Base-by-base conservation (phyloP, 1,140 invertebrate genomes). In the Plutomurus gul region DNA sequence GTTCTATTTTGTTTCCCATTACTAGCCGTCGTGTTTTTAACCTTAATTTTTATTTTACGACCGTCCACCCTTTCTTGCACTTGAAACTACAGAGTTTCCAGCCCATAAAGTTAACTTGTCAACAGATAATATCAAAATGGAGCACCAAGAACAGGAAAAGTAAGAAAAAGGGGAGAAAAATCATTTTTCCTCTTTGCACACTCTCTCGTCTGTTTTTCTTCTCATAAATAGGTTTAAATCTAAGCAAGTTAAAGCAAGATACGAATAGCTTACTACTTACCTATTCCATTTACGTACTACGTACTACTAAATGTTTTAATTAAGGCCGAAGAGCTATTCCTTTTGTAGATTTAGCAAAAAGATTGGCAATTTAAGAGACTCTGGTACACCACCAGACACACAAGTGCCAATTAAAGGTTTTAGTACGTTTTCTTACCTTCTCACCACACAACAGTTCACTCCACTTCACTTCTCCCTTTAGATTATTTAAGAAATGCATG, bases 1-100 rank as follows among this genome's bases (percentile, higher is more conserved):
- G n/a, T n/a, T n/a, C n/a, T n/a, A n/a, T n/a, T n/a, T n/a, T n/a
- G n/a, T n/a, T n/a, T n/a, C n/a, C n/a, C 25, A 30, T 30, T 65
- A 65, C 36, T 65, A 65, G 56, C 56, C 56, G n/a, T n/a, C n/a
- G 56, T 33, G 56, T 30, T 65, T 65, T 65, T 65, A 65, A 65
- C 56, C 56, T 30, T 30, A 65, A 65, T 65, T 65, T 65, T 65
- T 65, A 65, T 33, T 65, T 65, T 33, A 4, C 56, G 7, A 65
- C 13, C 56, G 27, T 33, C 56, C 56, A 43, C 56, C 27, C 56
- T 30, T 65, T 65, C 27, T 65, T 65, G 56, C 56, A 65, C 56
- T 65, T 30, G 30, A 22, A n/a, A 4, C 18, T 30, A 30, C 30
- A 65, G 56, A 36, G 25, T 65, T 65, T 65, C 56, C 27, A 33